Evolutionary conservation across 2,113 vertebrate genomes (phyloP).

Genomic region (Chloropsis cyanopogon): DNA sequence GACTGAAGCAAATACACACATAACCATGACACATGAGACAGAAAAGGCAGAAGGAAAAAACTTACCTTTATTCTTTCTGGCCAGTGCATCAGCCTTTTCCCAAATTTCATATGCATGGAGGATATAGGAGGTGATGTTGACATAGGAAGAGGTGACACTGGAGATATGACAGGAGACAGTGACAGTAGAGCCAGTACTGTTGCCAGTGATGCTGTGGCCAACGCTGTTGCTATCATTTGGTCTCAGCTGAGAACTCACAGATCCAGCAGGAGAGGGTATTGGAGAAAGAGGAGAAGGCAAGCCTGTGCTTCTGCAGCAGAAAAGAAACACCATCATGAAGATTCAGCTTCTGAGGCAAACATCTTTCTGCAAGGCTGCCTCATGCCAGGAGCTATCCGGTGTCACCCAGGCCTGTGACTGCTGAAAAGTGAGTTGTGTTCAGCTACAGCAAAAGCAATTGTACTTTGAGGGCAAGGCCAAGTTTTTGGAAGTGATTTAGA

Average conservation of each 20-base stretch:
- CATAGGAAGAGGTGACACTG: constrained; percentile 82
- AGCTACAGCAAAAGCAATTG: background rate
- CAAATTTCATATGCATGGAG: constrained; percentile 86
- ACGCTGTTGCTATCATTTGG: constrained; percentile 61
- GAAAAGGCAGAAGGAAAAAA: background rate
- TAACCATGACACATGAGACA: background rate
- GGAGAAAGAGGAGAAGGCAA: constrained; percentile 79
- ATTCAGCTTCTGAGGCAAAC: background rate
- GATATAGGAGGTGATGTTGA: constrained; percentile 88
- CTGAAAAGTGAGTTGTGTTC: background rate
- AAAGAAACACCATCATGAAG: background rate
- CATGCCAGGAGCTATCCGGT: background rate
- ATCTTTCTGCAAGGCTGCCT: background rate
- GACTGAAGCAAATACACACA: background rate
- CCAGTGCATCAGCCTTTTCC: constrained; percentile 87
- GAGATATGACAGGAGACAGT: constrained; percentile 79
- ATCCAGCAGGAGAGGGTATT: constrained; percentile 80
- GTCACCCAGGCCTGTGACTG: background rate
- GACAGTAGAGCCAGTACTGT: constrained; percentile 37
- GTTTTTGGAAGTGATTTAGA: background rate
- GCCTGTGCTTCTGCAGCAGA: constrained; percentile 74
- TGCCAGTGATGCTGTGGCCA: background rate
- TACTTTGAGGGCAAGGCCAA: background rate
- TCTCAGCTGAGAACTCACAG: constrained; percentile 66
- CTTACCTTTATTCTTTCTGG: constrained; percentile 83